Evolutionary conservation across 2,888 invertebrate genomes (phyloP).

Genomic region (Chalcis sispes): DNA sequence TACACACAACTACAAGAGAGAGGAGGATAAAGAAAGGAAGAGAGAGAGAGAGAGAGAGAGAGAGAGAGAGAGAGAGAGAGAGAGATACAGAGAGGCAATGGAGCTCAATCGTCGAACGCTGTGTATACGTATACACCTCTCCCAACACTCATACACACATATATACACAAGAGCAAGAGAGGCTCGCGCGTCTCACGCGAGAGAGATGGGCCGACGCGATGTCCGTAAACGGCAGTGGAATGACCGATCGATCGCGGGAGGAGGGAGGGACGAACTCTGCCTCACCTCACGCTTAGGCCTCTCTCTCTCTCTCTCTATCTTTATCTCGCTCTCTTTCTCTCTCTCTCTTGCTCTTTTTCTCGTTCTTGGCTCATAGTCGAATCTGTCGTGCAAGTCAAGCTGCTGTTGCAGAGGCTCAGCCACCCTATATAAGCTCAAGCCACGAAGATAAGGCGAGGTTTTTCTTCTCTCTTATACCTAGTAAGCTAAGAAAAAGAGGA

Average conservation of each 20-base stretch:
- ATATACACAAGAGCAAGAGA: neutral
- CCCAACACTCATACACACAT: neutral
- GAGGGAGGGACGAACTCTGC: neutral
- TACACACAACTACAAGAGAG: neutral
- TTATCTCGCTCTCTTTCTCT: neutral
- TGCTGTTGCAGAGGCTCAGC: no score
- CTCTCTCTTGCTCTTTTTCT: no score
- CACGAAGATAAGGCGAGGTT: conserved; percentile 49
- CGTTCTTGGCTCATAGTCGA: neutral
- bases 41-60: neutral
- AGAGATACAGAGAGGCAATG: no score
- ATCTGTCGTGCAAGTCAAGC: conserved; percentile 16
- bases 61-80: no score
- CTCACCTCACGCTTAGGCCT: neutral
- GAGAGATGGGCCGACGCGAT: conserved; percentile 47
- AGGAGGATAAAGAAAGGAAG: neutral
- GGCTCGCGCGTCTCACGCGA: neutral
- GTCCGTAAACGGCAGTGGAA: conserved; percentile 58
- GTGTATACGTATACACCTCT: conserved; percentile 5
- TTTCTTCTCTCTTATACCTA: conserved; percentile 1
- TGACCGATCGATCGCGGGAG: conserved; percentile 54
- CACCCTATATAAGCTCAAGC: neutral
- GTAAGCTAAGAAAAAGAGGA: neutral
- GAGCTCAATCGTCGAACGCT: neutral
- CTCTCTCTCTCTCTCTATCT: neutral